Conservation (phyloP, 2,113 vertebrate species). For the Stictonetta naevosa region DNA sequence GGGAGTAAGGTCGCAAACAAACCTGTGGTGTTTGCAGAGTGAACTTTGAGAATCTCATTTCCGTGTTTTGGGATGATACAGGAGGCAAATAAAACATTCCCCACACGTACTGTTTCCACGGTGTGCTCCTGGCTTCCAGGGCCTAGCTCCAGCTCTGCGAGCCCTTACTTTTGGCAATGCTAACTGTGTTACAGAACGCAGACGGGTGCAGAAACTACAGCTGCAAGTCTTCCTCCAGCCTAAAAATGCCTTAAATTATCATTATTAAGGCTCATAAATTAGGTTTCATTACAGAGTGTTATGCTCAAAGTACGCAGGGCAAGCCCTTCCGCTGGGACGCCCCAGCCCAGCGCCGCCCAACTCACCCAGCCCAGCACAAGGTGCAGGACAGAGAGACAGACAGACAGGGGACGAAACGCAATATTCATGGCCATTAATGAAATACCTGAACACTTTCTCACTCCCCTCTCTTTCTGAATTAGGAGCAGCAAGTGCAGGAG, state of each 20-base stretch:
- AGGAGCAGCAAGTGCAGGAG: neutral
- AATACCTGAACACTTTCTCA: neutral
- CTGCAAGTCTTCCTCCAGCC: neutral
- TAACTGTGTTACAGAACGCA: conserved; percentile 23
- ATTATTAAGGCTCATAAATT: conserved; percentile 48
- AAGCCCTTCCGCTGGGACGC: conserved; percentile 26
- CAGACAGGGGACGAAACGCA: neutral
- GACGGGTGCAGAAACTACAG: conserved; percentile 7
- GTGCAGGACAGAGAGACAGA: neutral
- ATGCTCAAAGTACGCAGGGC: neutral
- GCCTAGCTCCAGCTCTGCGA: neutral
- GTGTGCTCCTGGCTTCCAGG: neutral
- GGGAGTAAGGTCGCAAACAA: neutral
- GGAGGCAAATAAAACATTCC: neutral
- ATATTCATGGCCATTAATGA: neutral
- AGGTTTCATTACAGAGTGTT: conserved; percentile 26
- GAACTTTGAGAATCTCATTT: neutral
- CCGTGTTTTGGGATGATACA: neutral
- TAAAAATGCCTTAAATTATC: conserved; percentile 28
- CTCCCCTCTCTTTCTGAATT: neutral
- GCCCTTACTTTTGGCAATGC: neutral
- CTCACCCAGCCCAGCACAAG: neutral
- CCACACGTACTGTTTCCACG: accelerated
- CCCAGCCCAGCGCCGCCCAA: neutral
- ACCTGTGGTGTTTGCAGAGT: neutral